These are phyloP conservation scores for Empis livida DNA, from an alignment of 2,888 invertebrate species.

Conservation along the genomic window DNA sequence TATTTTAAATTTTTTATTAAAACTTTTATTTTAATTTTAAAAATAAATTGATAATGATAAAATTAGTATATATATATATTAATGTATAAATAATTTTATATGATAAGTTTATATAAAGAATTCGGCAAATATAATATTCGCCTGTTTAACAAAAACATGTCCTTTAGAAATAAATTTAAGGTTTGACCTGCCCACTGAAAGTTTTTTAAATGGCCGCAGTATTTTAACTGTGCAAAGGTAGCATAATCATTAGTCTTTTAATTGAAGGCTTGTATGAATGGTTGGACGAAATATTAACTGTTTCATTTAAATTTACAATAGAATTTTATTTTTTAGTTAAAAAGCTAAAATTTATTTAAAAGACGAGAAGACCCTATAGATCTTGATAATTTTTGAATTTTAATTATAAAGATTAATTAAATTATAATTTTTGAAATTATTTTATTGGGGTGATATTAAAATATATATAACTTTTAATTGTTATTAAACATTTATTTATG, in stretches of 20 bases:
- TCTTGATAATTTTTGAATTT: constrained; percentile 40
- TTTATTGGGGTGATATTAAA: constrained; percentile 53
- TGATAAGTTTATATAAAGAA: constrained; percentile 42
- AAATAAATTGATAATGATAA: constrained; percentile 43
- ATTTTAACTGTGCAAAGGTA: constrained; percentile 68
- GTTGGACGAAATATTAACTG: constrained; percentile 51
- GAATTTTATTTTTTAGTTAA: constrained; percentile 48
- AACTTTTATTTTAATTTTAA: constrained; percentile 32
- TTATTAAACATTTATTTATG: constrained; percentile 34
- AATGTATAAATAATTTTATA: constrained; percentile 19
- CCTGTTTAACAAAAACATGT: constrained; percentile 71
- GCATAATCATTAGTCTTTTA: constrained; percentile 70
- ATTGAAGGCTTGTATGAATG: constrained; percentile 68
- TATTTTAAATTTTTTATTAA: constrained; percentile 35
- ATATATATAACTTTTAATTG: constrained; percentile 44
- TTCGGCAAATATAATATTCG: constrained; percentile 50
- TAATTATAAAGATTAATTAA: constrained; percentile 31
- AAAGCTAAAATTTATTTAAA: constrained; percentile 51
- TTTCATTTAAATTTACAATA: constrained; percentile 40
- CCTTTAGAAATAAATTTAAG: constrained; percentile 49
- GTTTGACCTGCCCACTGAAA: constrained; percentile 61
- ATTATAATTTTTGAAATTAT: constrained; percentile 32
- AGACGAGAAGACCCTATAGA: constrained; percentile 73
- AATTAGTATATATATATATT: constrained; percentile 41
- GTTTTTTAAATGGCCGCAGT: constrained; percentile 60